Evolutionary conservation across 1,140 invertebrate genomes (phyloP).

Genomic region (Cryptotermes secundus): DNA sequence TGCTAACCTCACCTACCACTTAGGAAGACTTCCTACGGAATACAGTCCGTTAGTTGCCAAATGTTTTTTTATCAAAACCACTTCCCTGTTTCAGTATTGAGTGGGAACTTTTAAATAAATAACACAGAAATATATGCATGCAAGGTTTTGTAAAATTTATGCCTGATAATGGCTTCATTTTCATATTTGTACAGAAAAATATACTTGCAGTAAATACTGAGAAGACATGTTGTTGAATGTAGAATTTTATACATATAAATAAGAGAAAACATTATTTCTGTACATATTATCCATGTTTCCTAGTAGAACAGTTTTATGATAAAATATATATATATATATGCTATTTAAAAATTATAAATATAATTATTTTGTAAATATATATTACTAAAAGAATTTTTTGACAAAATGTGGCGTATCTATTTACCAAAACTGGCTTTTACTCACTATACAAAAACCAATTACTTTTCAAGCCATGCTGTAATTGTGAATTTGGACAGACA

Average conservation of each 20-base stretch:
- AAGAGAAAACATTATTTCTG: not conserved
- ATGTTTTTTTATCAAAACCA: not conserved
- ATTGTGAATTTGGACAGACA: not conserved
- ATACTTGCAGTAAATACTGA: not conserved
- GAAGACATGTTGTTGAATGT: conserved; percentile 16
- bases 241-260: conserved; percentile 11
- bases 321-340: conserved; percentile 19
- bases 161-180: conserved; percentile 4
- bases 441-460: not conserved
- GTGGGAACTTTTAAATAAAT: conserved; percentile 2
- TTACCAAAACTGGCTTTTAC: conserved; percentile 19
- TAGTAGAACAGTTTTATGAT: conserved; percentile 17
- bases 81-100: conserved; percentile 15
- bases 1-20: not conserved
- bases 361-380: conserved; percentile 15
- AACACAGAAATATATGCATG: conserved; percentile 3
- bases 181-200: conserved; percentile 16
- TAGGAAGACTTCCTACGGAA: not conserved
- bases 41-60: conserved; percentile 11
- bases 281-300: conserved; percentile 12
- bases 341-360: conserved; percentile 19
- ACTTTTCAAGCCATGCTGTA: not conserved
- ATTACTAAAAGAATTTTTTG: conserved; percentile 14
- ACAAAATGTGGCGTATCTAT: conserved; percentile 6
- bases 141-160: conserved; percentile 12